Conservation (phyloP, 2,888 invertebrate genomes). For the Dioctria rufipes region DNA sequence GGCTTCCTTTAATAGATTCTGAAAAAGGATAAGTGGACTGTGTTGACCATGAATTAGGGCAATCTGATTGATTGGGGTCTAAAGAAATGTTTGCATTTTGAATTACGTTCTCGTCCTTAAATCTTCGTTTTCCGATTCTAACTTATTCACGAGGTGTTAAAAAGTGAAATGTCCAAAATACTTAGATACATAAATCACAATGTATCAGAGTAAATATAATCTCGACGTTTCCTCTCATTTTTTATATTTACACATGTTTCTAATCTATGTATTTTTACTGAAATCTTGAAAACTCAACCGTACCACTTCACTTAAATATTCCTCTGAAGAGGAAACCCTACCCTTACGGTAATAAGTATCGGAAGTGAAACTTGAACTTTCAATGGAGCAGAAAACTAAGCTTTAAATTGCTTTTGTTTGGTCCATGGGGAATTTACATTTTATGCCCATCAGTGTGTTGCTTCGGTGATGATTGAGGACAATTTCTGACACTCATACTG, state of each 20-base stretch:
- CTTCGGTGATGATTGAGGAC: too few species aligned
- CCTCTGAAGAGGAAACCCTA: too few species aligned
- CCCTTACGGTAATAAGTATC: not conserved
- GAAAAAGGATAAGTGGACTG: too few species aligned
- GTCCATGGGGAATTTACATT: too few species aligned
- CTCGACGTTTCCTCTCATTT: not conserved
- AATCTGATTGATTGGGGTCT: constrained; percentile 23
- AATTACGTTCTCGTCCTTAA: not conserved
- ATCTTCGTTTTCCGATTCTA: not conserved
- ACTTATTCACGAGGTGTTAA: not conserved
- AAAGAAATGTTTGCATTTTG: not conserved
- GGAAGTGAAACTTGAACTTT: not conserved
- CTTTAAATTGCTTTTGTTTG: too few species aligned
- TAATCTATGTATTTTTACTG: too few species aligned
- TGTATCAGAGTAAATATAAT: not conserved
- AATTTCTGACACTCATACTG: too few species aligned
- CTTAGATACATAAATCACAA: too few species aligned
- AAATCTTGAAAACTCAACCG: not conserved
- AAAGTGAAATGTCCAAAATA: too few species aligned
- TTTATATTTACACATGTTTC: not conserved
- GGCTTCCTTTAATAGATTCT: too few species aligned
- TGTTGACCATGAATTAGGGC: too few species aligned
- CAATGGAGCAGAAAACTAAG: constrained; percentile 19
- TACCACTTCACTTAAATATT: not conserved
- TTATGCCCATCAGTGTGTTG: too few species aligned